These are phyloP conservation scores for Stenodera caucasica DNA, from an alignment of 2,888 invertebrate genomes.

Conservation along the genomic window DNA sequence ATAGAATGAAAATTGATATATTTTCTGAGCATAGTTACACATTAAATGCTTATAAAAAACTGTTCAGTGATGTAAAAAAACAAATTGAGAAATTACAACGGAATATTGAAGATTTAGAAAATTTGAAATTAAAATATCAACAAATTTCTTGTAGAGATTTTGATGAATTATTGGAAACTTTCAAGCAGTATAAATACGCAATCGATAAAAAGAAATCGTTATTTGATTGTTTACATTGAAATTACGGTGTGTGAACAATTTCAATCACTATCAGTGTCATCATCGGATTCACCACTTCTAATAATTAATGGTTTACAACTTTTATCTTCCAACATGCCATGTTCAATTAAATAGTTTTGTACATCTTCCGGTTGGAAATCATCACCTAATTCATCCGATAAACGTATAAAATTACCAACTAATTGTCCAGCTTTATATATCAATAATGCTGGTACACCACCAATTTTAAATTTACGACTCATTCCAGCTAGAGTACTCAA, in stretches of 20 bases:
- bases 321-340: slow-evolving; percentile 77
- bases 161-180: slow-evolving; percentile 53
- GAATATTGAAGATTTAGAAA: slow-evolving; percentile 50
- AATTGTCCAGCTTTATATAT: slow-evolving; percentile 88
- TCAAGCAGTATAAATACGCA: slow-evolving; percentile 50
- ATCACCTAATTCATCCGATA: slow-evolving; percentile 84
- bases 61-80: slow-evolving; percentile 51
- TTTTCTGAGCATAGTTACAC: slow-evolving; percentile 54
- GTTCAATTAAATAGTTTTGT: slow-evolving; percentile 86
- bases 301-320: slow-evolving; percentile 60
- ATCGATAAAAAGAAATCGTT: slow-evolving; percentile 52
- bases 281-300: slow-evolving; percentile 44
- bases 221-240: slow-evolving; percentile 24
- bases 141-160: slow-evolving; percentile 54
- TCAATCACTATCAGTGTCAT: slow-evolving; percentile 51
- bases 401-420: slow-evolving; percentile 88
- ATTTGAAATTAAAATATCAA: slow-evolving; percentile 52
- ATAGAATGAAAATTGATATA: slow-evolving; percentile 47
- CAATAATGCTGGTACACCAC: slow-evolving; percentile 89
- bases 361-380: slow-evolving; percentile 91
- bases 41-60: slow-evolving; percentile 51
- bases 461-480: slow-evolving; percentile 80
- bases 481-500: slow-evolving; percentile 80
- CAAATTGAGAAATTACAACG: slow-evolving; percentile 48
- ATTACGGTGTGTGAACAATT: no score